Evolutionary conservation across 2,113 vertebrate genomes (phyloP).

Genomic region (Vombatus ursinus): DNA sequence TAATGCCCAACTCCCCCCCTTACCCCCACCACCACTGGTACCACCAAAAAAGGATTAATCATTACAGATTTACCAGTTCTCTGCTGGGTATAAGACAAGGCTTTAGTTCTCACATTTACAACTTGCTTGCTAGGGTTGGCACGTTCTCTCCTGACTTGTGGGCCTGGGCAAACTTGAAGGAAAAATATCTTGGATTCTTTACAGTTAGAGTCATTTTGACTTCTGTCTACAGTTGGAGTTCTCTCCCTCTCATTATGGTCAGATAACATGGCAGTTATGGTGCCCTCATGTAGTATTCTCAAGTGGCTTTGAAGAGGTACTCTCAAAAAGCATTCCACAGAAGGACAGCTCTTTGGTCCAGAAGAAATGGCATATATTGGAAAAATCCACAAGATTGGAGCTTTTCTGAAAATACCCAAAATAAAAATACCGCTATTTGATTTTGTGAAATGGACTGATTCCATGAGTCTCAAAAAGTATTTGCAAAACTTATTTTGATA

Average conservation of each 20-base stretch:
- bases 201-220: slow-evolving; percentile 56
- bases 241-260: slow-evolving; percentile 67
- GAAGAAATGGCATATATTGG: slow-evolving; percentile 59
- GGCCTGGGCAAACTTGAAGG: slow-evolving; percentile 44
- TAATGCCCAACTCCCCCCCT: neutral
- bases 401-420: slow-evolving; percentile 56
- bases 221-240: slow-evolving; percentile 55
- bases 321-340: slow-evolving; percentile 62
- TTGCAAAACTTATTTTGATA: slow-evolving; percentile 52
- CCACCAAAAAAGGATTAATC: slow-evolving; percentile 8
- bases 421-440: slow-evolving; percentile 52
- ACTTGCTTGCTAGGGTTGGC: slow-evolving; percentile 36
- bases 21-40: neutral
- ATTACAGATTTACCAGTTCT: neutral
- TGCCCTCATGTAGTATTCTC: slow-evolving; percentile 64
- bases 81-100: neutral
- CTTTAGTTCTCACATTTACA: slow-evolving; percentile 11
- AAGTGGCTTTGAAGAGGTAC: slow-evolving; percentile 65
- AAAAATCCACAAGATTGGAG: slow-evolving; percentile 65
- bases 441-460: slow-evolving; percentile 66
- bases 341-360: slow-evolving; percentile 56
- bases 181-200: slow-evolving; percentile 53
- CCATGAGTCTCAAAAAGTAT: slow-evolving; percentile 55
- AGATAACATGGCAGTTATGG: slow-evolving; percentile 70
- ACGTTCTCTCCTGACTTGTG: slow-evolving; percentile 17